Evolutionary conservation across 2,888 invertebrate genomes (phyloP).

Genomic region (Pheosia gnoma): DNA sequence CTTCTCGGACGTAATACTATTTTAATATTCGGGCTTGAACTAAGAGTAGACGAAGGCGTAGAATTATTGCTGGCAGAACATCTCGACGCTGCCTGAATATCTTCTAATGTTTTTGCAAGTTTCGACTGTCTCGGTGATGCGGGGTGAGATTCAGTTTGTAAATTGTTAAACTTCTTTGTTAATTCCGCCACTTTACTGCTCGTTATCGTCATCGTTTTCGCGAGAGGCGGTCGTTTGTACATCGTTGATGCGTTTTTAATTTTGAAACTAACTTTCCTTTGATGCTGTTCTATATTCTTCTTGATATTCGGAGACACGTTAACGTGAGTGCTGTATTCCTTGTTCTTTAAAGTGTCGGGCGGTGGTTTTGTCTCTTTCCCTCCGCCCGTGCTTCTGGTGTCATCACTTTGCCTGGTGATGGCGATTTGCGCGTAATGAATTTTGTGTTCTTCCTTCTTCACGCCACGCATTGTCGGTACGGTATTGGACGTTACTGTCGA

Average conservation of each 20-base stretch:
- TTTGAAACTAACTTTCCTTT: conserved; percentile 86
- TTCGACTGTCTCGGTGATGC: conserved; percentile 81
- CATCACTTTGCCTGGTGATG: conserved; percentile 70
- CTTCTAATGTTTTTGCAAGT: conserved; percentile 81
- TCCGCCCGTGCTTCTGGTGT: conserved; percentile 78
- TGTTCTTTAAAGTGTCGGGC: conserved; percentile 39
- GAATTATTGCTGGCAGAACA: conserved; percentile 70
- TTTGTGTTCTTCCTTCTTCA: conserved; percentile 24
- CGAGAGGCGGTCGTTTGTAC: conserved; percentile 70
- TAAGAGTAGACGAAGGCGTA: conserved; percentile 75
- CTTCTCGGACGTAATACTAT: conserved; percentile 73
- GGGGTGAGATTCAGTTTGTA: conserved; percentile 76
- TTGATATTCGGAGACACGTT: conserved; percentile 51
- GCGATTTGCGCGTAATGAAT: conserved; percentile 75
- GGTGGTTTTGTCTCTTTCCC: conserved; percentile 51
- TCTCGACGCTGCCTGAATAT: conserved; percentile 58
- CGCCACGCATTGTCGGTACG: conserved; percentile 46
- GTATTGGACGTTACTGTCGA: conserved; percentile 56
- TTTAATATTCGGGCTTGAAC: conserved; percentile 79
- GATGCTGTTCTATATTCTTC: conserved; percentile 66
- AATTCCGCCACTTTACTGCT: conserved; percentile 87
- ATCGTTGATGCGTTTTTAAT: conserved; percentile 79
- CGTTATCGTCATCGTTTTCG: conserved; percentile 77
- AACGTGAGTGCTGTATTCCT: conserved; percentile 43
- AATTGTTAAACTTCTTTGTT: conserved; percentile 88